A percentile compares a stretch with the other conserved stretches of the same genome.
Conservation (phyloP, 2,888 invertebrate genomes). For the Acheta domesticus region DNA sequence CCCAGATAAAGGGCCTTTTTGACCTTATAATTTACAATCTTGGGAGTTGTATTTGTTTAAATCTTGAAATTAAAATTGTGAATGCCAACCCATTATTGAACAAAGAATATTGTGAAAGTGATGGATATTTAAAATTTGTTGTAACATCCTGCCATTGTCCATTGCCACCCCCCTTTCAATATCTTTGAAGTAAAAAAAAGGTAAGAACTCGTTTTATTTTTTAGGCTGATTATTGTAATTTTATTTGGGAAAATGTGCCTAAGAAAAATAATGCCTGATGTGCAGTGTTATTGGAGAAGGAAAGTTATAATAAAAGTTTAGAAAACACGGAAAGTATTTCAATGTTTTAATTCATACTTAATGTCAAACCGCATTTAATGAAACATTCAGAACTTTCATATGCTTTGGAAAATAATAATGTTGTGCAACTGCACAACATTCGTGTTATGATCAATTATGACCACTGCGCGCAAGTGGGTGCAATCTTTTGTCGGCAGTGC, state of each 20-base stretch:
- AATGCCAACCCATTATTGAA: neutral
- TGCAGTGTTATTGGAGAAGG: conserved; percentile 11
- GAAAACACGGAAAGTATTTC: neutral
- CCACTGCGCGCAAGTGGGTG: too few species aligned
- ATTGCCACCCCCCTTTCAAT: neutral
- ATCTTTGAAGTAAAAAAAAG: neutral
- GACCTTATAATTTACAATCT: neutral
- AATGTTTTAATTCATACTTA: neutral
- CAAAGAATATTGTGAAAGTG: neutral
- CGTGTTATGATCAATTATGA: too few species aligned
- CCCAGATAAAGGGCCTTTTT: too few species aligned
- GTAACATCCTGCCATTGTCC: conserved; percentile 3
- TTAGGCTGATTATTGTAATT: neutral
- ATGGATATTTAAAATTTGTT: neutral
- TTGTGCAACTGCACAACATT: too few species aligned
- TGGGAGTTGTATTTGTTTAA: neutral
- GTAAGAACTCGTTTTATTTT: neutral
- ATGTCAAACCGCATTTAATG: too few species aligned
- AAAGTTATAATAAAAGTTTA: conserved; percentile 18
- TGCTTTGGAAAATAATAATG: too few species aligned
- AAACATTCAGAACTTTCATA: too few species aligned
- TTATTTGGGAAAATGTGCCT: neutral
- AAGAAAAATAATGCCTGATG: conserved; percentile 11
- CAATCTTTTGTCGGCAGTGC: too few species aligned
- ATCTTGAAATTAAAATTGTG: too few species aligned